These are phyloP conservation scores for Myxocyprinus asiaticus DNA, from an alignment of 2,113 vertebrate genomes.

Conservation along the genomic window DNA sequence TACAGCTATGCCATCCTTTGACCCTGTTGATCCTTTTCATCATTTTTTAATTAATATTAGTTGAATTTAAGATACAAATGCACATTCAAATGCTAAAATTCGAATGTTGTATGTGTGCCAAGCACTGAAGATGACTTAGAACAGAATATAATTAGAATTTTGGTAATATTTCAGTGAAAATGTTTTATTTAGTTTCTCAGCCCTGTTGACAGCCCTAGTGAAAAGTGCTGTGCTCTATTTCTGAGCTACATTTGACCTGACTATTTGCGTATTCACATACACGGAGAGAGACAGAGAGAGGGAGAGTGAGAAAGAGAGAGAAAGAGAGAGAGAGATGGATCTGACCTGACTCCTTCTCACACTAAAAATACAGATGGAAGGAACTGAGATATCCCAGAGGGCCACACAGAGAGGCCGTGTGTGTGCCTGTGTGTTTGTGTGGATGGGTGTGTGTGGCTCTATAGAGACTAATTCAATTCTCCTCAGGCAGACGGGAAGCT, in stretches of 20 bases:
- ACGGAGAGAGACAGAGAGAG: constrained; percentile 15
- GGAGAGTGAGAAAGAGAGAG: neutral
- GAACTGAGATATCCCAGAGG: constrained; percentile 52
- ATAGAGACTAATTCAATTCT: constrained; percentile 27
- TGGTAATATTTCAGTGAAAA: no score
- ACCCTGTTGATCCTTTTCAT: no score
- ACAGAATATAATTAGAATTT: no score
- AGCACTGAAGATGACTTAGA: no score
- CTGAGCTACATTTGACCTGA: constrained; percentile 27
- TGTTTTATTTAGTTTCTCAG: no score
- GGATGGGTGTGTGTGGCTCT: constrained; percentile 16
- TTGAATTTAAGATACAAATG: no score
- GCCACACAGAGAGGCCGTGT: constrained; percentile 28
- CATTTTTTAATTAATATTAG: no score
- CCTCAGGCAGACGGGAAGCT: constrained; percentile 10
- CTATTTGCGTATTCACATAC: constrained; percentile 11
- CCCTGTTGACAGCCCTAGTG: no score
- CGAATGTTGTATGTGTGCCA: no score
- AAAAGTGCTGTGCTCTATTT: constrained; percentile 2
- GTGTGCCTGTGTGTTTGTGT: neutral
- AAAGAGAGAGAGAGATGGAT: constrained; percentile 38
- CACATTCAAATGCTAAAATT: no score
- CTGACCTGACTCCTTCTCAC: constrained; percentile 57
- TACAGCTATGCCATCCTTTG: neutral
- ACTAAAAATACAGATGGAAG: constrained; percentile 67